These are phyloP conservation scores for Apodemus sylvaticus DNA, from an alignment of 2,113 vertebrate genomes.

Conservation along the genomic window DNA sequence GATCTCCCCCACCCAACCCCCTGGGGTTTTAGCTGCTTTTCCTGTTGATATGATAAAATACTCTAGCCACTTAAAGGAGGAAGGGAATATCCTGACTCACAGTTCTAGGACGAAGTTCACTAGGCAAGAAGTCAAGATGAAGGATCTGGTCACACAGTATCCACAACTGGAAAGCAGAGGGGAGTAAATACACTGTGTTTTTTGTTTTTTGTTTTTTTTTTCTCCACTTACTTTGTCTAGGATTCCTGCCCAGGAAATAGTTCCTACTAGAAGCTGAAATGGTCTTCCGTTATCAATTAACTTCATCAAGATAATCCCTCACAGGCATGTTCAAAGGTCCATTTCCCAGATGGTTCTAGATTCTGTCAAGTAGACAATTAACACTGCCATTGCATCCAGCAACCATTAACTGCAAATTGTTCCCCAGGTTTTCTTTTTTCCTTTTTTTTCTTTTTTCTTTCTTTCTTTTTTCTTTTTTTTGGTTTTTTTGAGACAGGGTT, in stretches of 20 bases:
- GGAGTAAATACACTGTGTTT: no score
- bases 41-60: not conserved
- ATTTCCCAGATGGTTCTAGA: not conserved
- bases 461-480: no score
- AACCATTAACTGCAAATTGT: not conserved
- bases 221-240: not conserved
- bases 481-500: no score
- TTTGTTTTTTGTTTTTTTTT: no score
- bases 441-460: no score
- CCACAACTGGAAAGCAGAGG: no score
- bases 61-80: not conserved
- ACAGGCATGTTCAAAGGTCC: not conserved
- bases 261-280: not conserved
- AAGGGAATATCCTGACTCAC: not conserved
- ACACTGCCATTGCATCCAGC: not conserved
- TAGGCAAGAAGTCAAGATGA: not conserved
- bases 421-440: not conserved
- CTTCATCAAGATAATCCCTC: not conserved
- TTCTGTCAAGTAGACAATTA: not conserved
- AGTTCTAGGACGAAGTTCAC: not conserved
- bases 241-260: not conserved
- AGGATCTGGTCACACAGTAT: no score
- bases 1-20: not conserved
- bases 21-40: not conserved
- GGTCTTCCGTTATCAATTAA: not conserved